phyloP scores from a whole-genome alignment of 2,888 invertebrate species.

The Drosophila stalkeri region DNA sequence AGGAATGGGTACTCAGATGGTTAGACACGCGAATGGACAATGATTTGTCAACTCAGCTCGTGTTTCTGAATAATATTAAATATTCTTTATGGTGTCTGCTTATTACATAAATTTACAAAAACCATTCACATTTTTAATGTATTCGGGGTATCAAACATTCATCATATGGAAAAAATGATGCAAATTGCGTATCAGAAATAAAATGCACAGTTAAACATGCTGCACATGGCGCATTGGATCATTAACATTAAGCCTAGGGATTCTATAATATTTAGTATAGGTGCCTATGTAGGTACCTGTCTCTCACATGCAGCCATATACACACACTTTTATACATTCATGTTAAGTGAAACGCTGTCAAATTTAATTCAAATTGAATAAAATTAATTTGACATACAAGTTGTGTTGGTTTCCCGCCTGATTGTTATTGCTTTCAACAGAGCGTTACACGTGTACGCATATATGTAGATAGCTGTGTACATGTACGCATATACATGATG shows the following conservation, averaged over 20 bases:
- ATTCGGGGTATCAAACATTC: too few species aligned
- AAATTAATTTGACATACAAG: slow-evolving; percentile 79
- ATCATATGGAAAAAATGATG: neutral
- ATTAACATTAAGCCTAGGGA: slow-evolving; percentile 60
- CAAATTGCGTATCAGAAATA: slow-evolving; percentile 68
- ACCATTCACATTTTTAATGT: too few species aligned
- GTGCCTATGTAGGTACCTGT: slow-evolving; percentile 52
- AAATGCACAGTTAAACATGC: slow-evolving; percentile 66
- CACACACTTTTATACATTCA: slow-evolving; percentile 18
- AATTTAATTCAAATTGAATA: slow-evolving; percentile 80
- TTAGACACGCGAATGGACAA: too few species aligned
- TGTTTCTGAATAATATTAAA: too few species aligned
- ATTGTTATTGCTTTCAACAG: slow-evolving; percentile 66
- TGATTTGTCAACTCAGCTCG: too few species aligned
- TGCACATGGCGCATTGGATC: slow-evolving; percentile 68
- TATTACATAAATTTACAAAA: too few species aligned
- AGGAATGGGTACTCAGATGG: too few species aligned
- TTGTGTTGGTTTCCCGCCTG: too few species aligned
- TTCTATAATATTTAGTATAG: slow-evolving; percentile 17
- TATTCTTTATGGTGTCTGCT: too few species aligned
- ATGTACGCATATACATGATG: slow-evolving; percentile 50
- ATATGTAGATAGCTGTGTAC: slow-evolving; percentile 33
- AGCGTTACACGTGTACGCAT: slow-evolving; percentile 67
- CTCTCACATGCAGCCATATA: slow-evolving; percentile 32
- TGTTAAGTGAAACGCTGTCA: slow-evolving; percentile 68